Conservation (phyloP, 2,113 vertebrate species). For the Hypomesus transpacificus region DNA sequence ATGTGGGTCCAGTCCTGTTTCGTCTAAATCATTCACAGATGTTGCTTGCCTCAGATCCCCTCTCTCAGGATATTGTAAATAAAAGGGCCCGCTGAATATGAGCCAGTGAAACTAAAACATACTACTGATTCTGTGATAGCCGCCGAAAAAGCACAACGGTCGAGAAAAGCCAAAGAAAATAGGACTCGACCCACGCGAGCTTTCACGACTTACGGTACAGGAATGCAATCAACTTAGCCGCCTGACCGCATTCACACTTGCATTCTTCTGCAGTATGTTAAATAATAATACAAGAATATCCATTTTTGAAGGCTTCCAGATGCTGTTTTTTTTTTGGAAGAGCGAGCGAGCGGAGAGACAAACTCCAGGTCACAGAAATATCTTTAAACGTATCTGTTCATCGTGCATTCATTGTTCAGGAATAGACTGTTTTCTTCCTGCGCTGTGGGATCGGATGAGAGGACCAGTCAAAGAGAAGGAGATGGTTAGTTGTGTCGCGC, state of each 20-base stretch:
- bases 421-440: too few species aligned
- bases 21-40: constrained; percentile 63
- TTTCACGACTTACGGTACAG: constrained; percentile 23
- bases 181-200: constrained; percentile 49
- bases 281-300: constrained; percentile 23
- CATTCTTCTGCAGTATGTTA: constrained; percentile 25
- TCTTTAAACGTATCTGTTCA: too few species aligned
- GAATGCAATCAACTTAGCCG: constrained; percentile 34
- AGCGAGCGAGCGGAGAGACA: neutral
- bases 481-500: neutral
- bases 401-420: too few species aligned
- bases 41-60: constrained; percentile 49
- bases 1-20: constrained; percentile 36
- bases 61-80: constrained; percentile 50
- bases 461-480: neutral
- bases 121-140: constrained; percentile 50
- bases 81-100: constrained; percentile 46
- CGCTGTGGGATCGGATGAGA: too few species aligned
- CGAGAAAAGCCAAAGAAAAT: constrained; percentile 48
- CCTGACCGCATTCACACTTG: constrained; percentile 29
- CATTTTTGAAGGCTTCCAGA: constrained; percentile 44
- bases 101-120: constrained; percentile 61
- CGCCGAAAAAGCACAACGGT: constrained; percentile 22
- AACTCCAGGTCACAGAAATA: neutral
- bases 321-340: constrained; percentile 28